A percentile compares a stretch with the other conserved stretches of the same genome.
Conservation (phyloP, 2,797 vertebrate species). For the Manis pentadactyla region DNA sequence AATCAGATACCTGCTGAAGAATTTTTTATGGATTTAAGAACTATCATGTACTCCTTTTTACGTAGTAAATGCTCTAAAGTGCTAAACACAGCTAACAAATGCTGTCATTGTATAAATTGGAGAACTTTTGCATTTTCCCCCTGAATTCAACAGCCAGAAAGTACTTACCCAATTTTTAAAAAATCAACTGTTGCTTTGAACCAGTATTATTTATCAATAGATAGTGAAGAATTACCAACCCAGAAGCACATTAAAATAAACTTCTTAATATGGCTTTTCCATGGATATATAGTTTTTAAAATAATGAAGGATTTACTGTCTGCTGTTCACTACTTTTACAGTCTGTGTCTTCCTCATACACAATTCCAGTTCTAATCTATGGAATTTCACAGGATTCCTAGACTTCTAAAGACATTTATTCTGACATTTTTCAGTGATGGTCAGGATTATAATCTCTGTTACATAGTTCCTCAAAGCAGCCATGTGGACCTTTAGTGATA, state of each 20-base stretch:
- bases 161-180: slow-evolving; percentile 4
- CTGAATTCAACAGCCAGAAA: slow-evolving; percentile 18
- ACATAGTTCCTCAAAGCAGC: neutral
- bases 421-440: slow-evolving; percentile 17
- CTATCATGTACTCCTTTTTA: slow-evolving; percentile 20
- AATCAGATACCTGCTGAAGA: neutral
- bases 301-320: neutral
- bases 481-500: neutral
- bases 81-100: slow-evolving; percentile 14
- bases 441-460: neutral
- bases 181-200: slow-evolving; percentile 43
- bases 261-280: slow-evolving; percentile 35
- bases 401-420: neutral
- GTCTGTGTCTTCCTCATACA: neutral
- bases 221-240: slow-evolving; percentile 47
- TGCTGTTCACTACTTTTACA: slow-evolving; percentile 1
- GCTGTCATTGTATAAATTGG: neutral
- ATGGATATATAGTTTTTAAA: slow-evolving; percentile 36
- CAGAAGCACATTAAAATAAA: slow-evolving; percentile 40
- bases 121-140: neutral
- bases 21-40: slow-evolving; percentile 31
- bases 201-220: slow-evolving; percentile 8
- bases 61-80: slow-evolving; percentile 17
- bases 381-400: neutral
- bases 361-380: neutral